A percentile compares a stretch with the other conserved stretches of the same genome.
These are phyloP conservation scores for Phengaris alcon DNA, from an alignment of 2,888 invertebrate genomes.

Conservation along the genomic window DNA sequence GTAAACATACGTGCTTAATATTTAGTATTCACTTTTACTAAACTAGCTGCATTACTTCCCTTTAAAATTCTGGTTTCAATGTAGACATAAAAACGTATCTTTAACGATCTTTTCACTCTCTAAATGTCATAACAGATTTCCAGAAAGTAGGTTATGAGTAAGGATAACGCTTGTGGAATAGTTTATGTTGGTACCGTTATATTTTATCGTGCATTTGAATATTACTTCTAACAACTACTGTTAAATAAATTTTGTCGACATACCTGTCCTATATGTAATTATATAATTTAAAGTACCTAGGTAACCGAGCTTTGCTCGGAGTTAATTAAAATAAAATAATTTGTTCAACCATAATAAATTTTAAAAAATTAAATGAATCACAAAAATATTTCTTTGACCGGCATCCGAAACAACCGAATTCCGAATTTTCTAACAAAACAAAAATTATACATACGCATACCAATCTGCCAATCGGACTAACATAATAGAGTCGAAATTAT, in stretches of 20 bases:
- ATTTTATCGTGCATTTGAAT: not conserved
- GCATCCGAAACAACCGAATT: too few species aligned
- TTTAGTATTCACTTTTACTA: constrained; percentile 11
- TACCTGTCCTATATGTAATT: not conserved
- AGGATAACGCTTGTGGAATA: constrained; percentile 2
- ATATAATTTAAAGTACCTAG: not conserved
- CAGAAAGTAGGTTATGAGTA: constrained; percentile 14
- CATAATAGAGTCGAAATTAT: too few species aligned
- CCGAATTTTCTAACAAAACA: too few species aligned
- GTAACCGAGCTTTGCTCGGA: too few species aligned
- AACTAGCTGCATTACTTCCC: not conserved
- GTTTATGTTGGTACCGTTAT: constrained; percentile 12
- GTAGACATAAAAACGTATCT: constrained; percentile 19
- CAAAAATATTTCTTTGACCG: too few species aligned
- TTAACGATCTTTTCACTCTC: constrained; percentile 16
- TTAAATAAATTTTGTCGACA: not conserved
- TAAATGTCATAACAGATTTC: constrained; percentile 17
- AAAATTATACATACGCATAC: too few species aligned
- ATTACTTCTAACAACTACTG: not conserved
- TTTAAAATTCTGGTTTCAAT: constrained; percentile 10
- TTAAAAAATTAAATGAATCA: too few species aligned
- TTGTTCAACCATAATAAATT: too few species aligned
- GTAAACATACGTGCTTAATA: not conserved
- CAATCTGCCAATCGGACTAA: too few species aligned
- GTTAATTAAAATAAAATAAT: too few species aligned